A percentile compares a stretch with the other conserved stretches of the same genome.
phyloP scores from a whole-genome alignment of 2,113 vertebrate genomes.

The Danio rerio region GRCz12tu NC_133180.1:40384501-40385000 shows the following conservation, averaged over 20 bases:
- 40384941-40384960: conserved; percentile 72
- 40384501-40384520: neutral
- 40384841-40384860: conserved; percentile 57
- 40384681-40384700: conserved; percentile 39
- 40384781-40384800: conserved; percentile 50
- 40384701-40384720: conserved; percentile 41
- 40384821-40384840: conserved; percentile 53
- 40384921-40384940: conserved; percentile 63
- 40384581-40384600: conserved; percentile 12
- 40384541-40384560: neutral
- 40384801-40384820: conserved; percentile 46
- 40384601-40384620: conserved; percentile 21
- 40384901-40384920: conserved; percentile 64
- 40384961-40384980: conserved; percentile 70
- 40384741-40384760: conserved; percentile 44
- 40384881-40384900: conserved; percentile 56
- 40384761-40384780: conserved; percentile 53
- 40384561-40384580: conserved; percentile 26
- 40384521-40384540: neutral
- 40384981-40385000: conserved; percentile 65
- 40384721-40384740: conserved; percentile 60
- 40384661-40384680: conserved; percentile 29
- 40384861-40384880: conserved; percentile 55
- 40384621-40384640: conserved; percentile 42
- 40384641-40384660: conserved; percentile 21